phyloP scores from a whole-genome alignment of 2,888 invertebrate species.

The Parnassius mnemosyne region DNA sequence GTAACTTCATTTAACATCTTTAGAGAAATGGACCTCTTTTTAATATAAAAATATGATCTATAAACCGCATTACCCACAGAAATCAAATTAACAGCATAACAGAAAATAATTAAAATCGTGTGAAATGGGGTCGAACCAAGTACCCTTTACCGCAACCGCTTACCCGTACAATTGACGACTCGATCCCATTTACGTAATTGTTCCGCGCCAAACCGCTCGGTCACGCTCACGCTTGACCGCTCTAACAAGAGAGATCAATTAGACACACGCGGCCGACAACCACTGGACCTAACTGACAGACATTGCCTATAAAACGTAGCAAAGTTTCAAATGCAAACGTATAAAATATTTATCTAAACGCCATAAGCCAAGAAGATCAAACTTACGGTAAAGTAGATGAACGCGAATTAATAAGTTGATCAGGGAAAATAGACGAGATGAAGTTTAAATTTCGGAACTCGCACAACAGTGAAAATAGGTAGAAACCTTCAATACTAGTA shows the following conservation, averaged over 20 bases:
- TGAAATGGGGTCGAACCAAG: conserved; percentile 13
- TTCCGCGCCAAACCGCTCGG: neutral
- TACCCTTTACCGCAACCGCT: neutral
- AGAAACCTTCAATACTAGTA: too few species aligned
- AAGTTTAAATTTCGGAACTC: too few species aligned
- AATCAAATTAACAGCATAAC: neutral
- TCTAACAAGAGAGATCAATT: conserved; percentile 8
- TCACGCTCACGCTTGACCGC: conserved; percentile 1
- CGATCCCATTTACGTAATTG: conserved; percentile 13
- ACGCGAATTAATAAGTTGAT: too few species aligned
- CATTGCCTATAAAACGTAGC: neutral
- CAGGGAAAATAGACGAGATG: too few species aligned
- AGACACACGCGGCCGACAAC: conserved; percentile 1
- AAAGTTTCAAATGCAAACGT: too few species aligned
- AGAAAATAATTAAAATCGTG: conserved; percentile 12
- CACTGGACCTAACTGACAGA: neutral
- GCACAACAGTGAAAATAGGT: too few species aligned
- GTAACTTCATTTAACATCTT: too few species aligned
- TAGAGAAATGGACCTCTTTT: too few species aligned
- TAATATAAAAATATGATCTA: neutral
- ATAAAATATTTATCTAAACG: too few species aligned
- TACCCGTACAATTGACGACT: neutral
- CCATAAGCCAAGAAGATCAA: too few species aligned
- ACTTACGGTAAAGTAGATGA: too few species aligned
- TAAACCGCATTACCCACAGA: neutral